Evolutionary conservation across 30 jellyfish, hydroid and myxozoan genomes (phyloP), one percentile per base, ranked within the genome.

Genomic region (Clytia hemisphaerica): DNA sequence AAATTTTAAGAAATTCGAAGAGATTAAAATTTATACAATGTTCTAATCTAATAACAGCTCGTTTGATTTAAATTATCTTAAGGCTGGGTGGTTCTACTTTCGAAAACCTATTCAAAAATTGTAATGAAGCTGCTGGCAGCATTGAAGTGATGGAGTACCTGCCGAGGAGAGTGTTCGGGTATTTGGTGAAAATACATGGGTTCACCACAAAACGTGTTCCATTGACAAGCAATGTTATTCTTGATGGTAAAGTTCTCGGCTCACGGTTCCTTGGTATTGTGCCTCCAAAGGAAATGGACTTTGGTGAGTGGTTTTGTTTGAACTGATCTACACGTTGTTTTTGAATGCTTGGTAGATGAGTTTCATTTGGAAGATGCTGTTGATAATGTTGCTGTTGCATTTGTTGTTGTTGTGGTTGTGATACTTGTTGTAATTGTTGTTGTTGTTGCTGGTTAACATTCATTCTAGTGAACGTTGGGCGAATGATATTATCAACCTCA

Each of bases 91-190:
- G n/a, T 9, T 9, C 53, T 9, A 42, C 53, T 63, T 15, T 63
- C 24, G 14, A 16, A 26, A 63, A 63, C 73, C 10, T 63, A 12
- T 5, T n/a, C n/a, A n/a, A n/a, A n/a, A n/a, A n/a, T n/a, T n/a
- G n/a, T n/a, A n/a, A n/a, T n/a, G n/a, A 63, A 67, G 46, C 31
- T 59, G 38, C 4, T 46, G 73, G 5, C n/a, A n/a, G n/a, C n/a
- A n/a, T n/a, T n/a, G n/a, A n/a, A n/a, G n/a, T n/a, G n/a, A n/a
- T n/a, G n/a, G n/a, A n/a, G n/a, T 51, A 84, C 95, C 95, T 84
- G 45, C 95, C 95, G 0, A 84, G 77, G 93, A 84, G 76, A 2
- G 95, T 84, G 58, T 84, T 83, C 7, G 95, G 95, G 65, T 76
- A 42, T 50, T 61, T 77, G 73, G 60, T 35, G 58, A 84, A 77